These are phyloP conservation scores for Saxicola maurus DNA, from an alignment of 2,797 vertebrate species.

Conservation along the genomic window DNA sequence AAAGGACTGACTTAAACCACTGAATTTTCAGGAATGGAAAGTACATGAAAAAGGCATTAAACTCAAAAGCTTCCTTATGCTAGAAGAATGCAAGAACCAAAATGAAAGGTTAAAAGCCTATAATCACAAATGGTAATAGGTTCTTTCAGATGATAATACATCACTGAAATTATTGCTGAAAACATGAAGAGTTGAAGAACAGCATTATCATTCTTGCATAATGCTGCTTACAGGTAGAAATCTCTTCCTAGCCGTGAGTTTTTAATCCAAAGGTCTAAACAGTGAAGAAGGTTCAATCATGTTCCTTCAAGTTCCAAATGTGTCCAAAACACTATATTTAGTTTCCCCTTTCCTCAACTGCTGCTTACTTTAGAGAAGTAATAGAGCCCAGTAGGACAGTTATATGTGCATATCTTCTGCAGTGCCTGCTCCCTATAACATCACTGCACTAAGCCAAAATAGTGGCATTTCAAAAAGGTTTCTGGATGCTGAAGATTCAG, in stretches of 20 bases:
- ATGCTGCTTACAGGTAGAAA: background rate
- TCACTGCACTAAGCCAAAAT: background rate
- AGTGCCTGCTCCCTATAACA: background rate
- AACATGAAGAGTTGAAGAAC: background rate
- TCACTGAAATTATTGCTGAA: background rate
- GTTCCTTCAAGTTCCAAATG: background rate
- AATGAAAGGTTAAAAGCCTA: slow-evolving; percentile 1
- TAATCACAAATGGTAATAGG: background rate
- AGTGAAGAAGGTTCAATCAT: background rate
- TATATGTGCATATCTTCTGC: background rate
- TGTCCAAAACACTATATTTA: background rate
- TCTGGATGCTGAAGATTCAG: background rate
- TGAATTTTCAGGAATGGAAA: background rate
- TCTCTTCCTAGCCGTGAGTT: background rate
- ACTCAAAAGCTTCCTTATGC: background rate
- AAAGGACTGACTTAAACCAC: background rate
- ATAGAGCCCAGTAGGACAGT: background rate
- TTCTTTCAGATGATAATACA: background rate
- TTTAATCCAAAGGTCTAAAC: background rate
- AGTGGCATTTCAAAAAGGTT: background rate
- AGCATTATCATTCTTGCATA: background rate
- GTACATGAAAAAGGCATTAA: background rate
- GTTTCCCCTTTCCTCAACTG: background rate
- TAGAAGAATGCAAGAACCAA: background rate
- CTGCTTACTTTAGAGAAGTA: background rate